These are phyloP conservation scores for Chloropsis cyanopogon DNA, from an alignment of 2,113 vertebrate species.

Conservation along the genomic window DNA sequence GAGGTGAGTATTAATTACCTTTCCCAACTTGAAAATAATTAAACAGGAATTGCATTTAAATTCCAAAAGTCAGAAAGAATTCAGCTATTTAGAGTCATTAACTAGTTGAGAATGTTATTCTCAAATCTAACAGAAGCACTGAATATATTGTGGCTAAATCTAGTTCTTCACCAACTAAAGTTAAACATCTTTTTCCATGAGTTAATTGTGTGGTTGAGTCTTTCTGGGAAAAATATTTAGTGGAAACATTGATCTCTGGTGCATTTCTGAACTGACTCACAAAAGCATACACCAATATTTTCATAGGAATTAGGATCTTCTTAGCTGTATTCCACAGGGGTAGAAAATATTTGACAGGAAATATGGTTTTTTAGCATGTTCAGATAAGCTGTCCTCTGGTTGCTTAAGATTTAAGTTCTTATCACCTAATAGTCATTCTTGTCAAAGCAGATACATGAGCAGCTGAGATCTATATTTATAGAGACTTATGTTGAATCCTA, in stretches of 20 bases:
- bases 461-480: background rate
- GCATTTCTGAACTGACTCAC: background rate
- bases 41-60: background rate
- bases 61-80: background rate
- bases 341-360: constrained; percentile 4
- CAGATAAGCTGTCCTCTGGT: constrained; percentile 22
- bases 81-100: background rate
- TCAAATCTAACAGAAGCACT: background rate
- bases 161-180: background rate
- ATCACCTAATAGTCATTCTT: constrained; percentile 10
- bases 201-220: background rate
- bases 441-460: background rate
- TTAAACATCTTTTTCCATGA: background rate
- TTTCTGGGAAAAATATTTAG: background rate
- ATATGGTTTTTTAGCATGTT: background rate
- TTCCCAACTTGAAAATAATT: background rate
- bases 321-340: background rate
- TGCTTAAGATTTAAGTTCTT: constrained; percentile 31
- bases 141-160: background rate
- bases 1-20: background rate
- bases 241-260: background rate
- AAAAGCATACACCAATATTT: background rate
- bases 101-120: background rate
- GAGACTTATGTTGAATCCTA: background rate
- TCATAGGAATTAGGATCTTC: background rate